Evolutionary conservation across 2,797 vertebrate genomes (phyloP), one percentile per base, ranked within the genome.

Genomic region (Masticophis lateralis): DNA sequence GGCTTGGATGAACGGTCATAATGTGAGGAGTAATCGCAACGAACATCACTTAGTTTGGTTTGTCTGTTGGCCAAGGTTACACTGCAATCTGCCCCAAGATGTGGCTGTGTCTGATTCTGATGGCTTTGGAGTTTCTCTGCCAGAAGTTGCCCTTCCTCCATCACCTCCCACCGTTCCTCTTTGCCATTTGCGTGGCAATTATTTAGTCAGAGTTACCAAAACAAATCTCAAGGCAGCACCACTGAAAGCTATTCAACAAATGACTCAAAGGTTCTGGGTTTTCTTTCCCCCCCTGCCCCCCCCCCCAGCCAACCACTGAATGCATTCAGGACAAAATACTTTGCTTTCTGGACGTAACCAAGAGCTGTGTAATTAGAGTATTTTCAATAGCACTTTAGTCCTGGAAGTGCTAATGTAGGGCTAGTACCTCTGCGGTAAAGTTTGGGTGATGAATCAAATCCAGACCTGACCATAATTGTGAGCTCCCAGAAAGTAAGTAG

Each of bases 361-460:
- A 88, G n/a, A 90, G 92, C 88, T 57, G n/a, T 53, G 2, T 87
- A 90, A 93, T 93, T 63, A 92, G 87, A 12, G 28, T n/a, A 43
- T 86, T 93, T 90, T 28, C 79, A 90, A 57, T 53, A 90, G 74
- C 74, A 57, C 79, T 93, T 87, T 63, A 66, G 16, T 16, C 0
- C 25, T 25, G 59, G 27, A 63, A 87, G 83, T 14, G 28, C 59
- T 60, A 32, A 22, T 56, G 59, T 56, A 60, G 56, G 56, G 25
- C 22, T 86, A 8, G 32, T 25, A 86, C 18, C 5, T 55, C 56
- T 43, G 57, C 69, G 1, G 28, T 55, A 5, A 86, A 56, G 47
- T 74, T 90, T 56, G 57, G 59, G 37, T 55, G 25, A 55, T 25
- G 4, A 53, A 79, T 90, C 74, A 63, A 55, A 66, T 66, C 32